Conservation (phyloP, 2,113 vertebrate species). For the Merops nubicus region DNA sequence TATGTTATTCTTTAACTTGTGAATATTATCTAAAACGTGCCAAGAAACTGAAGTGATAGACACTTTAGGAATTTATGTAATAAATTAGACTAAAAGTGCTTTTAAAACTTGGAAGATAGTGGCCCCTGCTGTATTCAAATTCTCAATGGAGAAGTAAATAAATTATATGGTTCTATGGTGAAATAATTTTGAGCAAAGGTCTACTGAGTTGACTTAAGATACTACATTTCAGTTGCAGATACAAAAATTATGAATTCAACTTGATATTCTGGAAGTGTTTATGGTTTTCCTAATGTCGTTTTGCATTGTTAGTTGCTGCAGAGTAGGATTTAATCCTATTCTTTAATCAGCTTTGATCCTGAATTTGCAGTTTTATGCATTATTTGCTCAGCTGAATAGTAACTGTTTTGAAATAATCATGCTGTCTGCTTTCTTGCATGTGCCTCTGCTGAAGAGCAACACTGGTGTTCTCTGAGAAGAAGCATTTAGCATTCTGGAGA, state of each 20-base stretch:
- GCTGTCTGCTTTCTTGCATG: rapidly evolving
- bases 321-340: too few relatives aligned
- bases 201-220: background rate
- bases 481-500: background rate
- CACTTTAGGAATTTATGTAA: background rate
- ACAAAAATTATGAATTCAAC: background rate
- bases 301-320: background rate
- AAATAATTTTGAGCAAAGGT: background rate
- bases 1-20: background rate
- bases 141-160: slow-evolving; percentile 1
- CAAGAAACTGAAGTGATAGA: background rate
- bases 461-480: background rate
- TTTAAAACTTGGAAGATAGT: background rate
- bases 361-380: background rate
- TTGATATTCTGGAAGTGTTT: background rate
- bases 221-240: background rate
- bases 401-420: background rate
- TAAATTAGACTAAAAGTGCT: background rate
- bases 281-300: background rate
- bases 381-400: background rate
- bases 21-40: background rate
- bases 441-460: background rate
- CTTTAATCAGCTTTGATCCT: background rate
- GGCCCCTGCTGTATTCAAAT: background rate
- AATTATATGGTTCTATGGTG: background rate